These are phyloP conservation scores for Microcebus jonahi DNA, from an alignment of 2,113 vertebrate genomes.

Conservation along the genomic window DNA sequence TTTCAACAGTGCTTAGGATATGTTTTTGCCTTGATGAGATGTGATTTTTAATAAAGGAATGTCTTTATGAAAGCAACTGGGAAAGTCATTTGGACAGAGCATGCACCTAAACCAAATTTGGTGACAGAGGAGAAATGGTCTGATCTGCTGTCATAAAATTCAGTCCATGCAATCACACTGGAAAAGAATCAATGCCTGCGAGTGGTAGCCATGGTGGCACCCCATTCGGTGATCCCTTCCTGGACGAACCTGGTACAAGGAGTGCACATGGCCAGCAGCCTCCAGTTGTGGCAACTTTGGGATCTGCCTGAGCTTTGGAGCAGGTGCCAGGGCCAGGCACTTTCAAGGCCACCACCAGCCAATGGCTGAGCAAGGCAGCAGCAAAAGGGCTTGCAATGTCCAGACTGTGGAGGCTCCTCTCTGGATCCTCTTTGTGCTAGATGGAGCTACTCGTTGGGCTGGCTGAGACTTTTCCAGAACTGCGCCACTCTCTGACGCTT, in stretches of 20 bases:
- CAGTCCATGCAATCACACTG: too few relatives aligned
- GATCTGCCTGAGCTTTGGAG: neutral
- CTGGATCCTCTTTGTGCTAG: rapidly evolving
- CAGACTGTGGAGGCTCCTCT: too few relatives aligned
- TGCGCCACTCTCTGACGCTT: neutral
- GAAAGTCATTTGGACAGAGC: neutral
- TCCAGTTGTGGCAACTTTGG: neutral
- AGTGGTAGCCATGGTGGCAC: rapidly evolving
- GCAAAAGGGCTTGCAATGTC: neutral
- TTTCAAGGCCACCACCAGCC: neutral
- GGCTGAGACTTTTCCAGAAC: neutral
- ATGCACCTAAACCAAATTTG: neutral
- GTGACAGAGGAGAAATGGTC: neutral
- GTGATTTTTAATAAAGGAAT: neutral
- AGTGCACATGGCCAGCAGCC: neutral
- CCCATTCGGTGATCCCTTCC: neutral
- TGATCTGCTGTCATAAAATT: neutral
- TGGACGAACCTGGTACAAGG: neutral
- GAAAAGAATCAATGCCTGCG: neutral
- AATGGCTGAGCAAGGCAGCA: neutral
- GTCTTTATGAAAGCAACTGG: neutral
- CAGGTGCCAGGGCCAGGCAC: neutral
- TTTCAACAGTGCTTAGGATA: neutral
- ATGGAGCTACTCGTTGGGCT: rapidly evolving
- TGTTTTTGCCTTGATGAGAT: neutral